phyloP scores from a whole-genome alignment of 2,888 invertebrate species.

The Prionchulus punctatus region DNA sequence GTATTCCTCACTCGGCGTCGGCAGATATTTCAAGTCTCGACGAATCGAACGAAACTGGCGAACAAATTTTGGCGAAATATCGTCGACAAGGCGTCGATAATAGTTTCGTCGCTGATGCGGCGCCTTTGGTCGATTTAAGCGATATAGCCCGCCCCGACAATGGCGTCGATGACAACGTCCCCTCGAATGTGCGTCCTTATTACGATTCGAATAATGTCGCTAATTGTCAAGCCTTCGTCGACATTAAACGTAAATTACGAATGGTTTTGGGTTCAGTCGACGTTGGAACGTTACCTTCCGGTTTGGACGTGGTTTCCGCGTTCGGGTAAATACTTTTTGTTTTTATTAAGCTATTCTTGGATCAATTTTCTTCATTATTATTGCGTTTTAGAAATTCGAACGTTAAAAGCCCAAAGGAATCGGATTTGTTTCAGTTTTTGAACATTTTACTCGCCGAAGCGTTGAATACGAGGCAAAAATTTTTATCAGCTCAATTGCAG shows the following conservation, averaged over 20 bases:
- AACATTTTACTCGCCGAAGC: slow-evolving; percentile 52
- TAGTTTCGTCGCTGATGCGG: no score
- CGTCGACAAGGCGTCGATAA: no score
- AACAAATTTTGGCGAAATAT: slow-evolving; percentile 88
- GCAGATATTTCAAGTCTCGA: neutral
- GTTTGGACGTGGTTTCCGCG: neutral
- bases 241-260: slow-evolving; percentile 70
- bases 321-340: neutral
- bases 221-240: slow-evolving; percentile 46
- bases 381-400: neutral
- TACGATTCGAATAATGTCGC: slow-evolving; percentile 44
- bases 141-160: slow-evolving; percentile 5
- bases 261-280: slow-evolving; percentile 76
- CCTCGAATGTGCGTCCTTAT: slow-evolving; percentile 4
- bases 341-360: no score
- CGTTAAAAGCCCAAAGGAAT: slow-evolving; percentile 18
- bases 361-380: no score
- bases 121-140: neutral
- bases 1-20: neutral
- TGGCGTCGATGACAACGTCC: no score
- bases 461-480: slow-evolving; percentile 57
- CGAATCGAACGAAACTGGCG: slow-evolving; percentile 49
- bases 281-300: slow-evolving; percentile 20
- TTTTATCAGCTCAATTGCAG: slow-evolving; percentile 58
- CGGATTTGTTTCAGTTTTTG: slow-evolving; percentile 32